Base-by-base conservation (phyloP, 2,888 invertebrate genomes). In the Tryphoninae sp. region DNA sequence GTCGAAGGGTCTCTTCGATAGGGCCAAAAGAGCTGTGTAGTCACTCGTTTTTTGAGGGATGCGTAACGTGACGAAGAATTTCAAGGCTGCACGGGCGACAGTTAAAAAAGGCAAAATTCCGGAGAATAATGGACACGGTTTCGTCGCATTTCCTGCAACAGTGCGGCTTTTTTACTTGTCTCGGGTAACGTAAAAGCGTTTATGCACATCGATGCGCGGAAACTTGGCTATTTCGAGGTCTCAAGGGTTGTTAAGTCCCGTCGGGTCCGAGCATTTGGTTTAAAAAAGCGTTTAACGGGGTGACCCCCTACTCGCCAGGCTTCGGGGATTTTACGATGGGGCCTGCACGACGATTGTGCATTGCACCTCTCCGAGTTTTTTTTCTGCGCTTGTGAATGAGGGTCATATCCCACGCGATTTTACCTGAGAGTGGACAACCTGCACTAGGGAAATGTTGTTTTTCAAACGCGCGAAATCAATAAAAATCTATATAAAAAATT, bases 101-200 rank as follows among this genome's bases (percentile, higher is more conserved):
- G 84, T 86, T 88, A 89, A 88, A 90, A 83, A 69, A 73, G 77
- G 69, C 71, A 22, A 80, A 42, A 82, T 78, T 83, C 84, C 75
- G 81, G 55, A 75, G 77, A 86, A 89, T 86, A 88, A 88, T 86
- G 82, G 87, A 82, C 85, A 83, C 65, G 77, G 81, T 79, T 82
- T 71, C 61, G 82, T 84, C 83, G 86, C 87, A 85, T 86, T 92
- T 92, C 92, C 92, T 91, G 89, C 89, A 92, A 92, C 89, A 91
- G 87, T 88, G 89, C 84, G 90, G 91, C 88, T 88, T 89, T 87
- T 88, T 83, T 84, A 82, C 83, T 84, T 87, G 81, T 69, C 74
- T 74, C 85, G 82, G 78, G 81, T 77, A 76, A 72, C 75, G 80
- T 23, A 45, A 49, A 33, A n/a, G 53, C 69, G 68, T 51, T 72